These are phyloP conservation scores for Dermatophagoides farinae DNA, from an alignment of 1,140 invertebrate genomes.

Conservation along the genomic window DNA sequence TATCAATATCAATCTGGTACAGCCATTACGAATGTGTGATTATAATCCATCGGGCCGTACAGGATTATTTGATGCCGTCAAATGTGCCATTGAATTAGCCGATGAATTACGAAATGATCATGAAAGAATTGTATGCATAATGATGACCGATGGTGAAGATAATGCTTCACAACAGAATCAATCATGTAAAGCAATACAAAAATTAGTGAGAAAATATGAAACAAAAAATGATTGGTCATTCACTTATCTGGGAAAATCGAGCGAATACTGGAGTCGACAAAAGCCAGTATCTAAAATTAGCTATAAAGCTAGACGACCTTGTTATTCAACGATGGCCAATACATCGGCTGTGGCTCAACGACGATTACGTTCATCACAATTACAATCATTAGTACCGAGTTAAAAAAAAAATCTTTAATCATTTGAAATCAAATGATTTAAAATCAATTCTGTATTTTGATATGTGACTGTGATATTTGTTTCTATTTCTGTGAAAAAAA, in stretches of 20 bases:
- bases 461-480: too few relatives aligned
- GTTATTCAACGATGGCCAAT: too few relatives aligned
- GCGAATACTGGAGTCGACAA: slow-evolving; percentile 3
- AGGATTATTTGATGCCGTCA: slow-evolving; percentile 5
- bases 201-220: slow-evolving; percentile 2
- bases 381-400: too few relatives aligned
- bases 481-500: too few relatives aligned
- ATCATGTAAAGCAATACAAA: not conserved
- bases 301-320: not conserved
- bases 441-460: too few relatives aligned
- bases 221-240: slow-evolving; percentile 6
- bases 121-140: slow-evolving; percentile 6
- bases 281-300: not conserved
- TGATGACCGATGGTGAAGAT: slow-evolving; percentile 8
- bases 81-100: not conserved
- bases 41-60: slow-evolving; percentile 4
- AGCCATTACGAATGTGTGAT: not conserved
- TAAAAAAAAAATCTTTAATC: too few relatives aligned
- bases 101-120: not conserved
- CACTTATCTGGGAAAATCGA: slow-evolving; percentile 4
- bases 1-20: not conserved
- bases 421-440: too few relatives aligned
- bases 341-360: too few relatives aligned
- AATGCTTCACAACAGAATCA: not conserved
- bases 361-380: too few relatives aligned